Percentiles rank a stretch among this genome's conserved stretches.
Conservation (phyloP, 2,888 invertebrate genomes). For the Volucella bombylans region DNA sequence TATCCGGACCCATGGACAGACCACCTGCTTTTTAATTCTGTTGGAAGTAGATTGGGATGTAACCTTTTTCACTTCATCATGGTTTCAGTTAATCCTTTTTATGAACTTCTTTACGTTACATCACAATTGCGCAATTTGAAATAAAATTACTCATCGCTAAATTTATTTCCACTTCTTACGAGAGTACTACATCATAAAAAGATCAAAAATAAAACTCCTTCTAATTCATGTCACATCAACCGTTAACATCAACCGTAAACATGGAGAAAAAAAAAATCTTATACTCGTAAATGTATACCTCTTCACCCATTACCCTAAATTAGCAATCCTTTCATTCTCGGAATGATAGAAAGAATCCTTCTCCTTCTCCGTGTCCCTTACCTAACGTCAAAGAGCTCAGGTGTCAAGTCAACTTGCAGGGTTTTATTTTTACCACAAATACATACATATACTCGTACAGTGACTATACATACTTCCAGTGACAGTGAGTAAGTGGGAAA, state of each 20-base stretch:
- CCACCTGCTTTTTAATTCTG: too few species aligned
- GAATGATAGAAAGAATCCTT: not conserved
- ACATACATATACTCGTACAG: too few species aligned
- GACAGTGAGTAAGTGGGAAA: not conserved
- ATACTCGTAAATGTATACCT: constrained; percentile 14
- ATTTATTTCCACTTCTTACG: constrained; percentile 41
- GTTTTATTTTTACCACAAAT: not conserved
- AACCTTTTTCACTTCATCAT: too few species aligned
- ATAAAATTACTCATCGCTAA: constrained; percentile 31
- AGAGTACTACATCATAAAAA: constrained; percentile 41
- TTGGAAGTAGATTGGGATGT: too few species aligned
- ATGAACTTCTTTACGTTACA: not conserved
- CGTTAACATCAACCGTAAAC: constrained; percentile 28
- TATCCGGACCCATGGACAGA: too few species aligned
- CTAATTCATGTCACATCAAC: constrained; percentile 54
- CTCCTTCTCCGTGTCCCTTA: not conserved
- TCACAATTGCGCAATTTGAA: constrained; percentile 28
- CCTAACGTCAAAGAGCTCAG: constrained; percentile 46
- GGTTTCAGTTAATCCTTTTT: too few species aligned
- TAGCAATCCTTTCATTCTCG: constrained; percentile 43
- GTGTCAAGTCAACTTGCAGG: constrained; percentile 45
- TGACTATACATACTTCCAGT: too few species aligned
- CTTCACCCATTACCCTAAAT: constrained; percentile 56
- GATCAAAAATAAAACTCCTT: too few species aligned
- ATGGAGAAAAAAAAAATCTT: constrained; percentile 15